Evolutionary conservation across 2,113 vertebrate species (phyloP).

Genomic region (Ranitomeya variabilis): DNA sequence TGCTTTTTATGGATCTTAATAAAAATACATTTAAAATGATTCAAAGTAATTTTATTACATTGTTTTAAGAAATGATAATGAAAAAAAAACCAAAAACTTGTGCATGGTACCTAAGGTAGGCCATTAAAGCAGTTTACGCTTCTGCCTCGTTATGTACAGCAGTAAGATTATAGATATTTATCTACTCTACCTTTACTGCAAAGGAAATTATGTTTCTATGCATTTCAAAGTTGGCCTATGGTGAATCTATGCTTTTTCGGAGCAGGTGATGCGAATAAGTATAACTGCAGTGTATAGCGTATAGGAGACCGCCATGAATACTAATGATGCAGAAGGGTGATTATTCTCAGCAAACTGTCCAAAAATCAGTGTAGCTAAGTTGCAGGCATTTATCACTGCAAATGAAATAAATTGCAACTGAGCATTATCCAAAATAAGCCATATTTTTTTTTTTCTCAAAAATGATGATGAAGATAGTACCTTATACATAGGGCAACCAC

Average conservation of each 20-base stretch:
- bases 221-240: neutral
- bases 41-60: neutral
- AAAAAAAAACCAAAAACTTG: too few relatives aligned
- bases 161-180: neutral
- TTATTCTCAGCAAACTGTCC: neutral
- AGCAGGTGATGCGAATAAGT: neutral
- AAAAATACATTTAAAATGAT: neutral
- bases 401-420: neutral
- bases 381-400: neutral
- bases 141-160: neutral
- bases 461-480: neutral
- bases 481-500: neutral
- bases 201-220: neutral
- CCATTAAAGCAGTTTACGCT: neutral
- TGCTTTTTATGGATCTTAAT: constrained; percentile 28
- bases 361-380: neutral
- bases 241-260: neutral
- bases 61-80: neutral
- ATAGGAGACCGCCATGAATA: neutral
- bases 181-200: neutral
- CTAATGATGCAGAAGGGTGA: neutral
- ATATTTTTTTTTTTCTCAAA: neutral
- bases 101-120: too few relatives aligned
- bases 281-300: neutral
- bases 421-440: neutral